Evolutionary conservation across 2,797 vertebrate genomes (phyloP).

Genomic region (Gephyroberyx darwinii): DNA sequence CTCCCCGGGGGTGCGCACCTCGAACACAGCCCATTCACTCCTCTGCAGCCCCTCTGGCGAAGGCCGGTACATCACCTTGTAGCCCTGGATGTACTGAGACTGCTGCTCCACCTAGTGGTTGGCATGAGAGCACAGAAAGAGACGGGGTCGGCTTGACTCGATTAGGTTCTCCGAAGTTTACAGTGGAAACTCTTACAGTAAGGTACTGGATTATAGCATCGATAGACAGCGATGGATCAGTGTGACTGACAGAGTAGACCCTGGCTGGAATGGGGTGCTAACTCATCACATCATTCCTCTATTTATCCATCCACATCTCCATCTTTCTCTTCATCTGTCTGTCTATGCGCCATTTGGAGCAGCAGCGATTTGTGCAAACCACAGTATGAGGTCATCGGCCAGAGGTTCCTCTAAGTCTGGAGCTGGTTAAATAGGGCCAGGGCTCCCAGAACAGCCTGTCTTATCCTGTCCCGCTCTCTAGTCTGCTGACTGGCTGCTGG

Average conservation of each 20-base stretch:
- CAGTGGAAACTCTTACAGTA: conserved; percentile 28
- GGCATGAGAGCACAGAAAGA: conserved; percentile 19
- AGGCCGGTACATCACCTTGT: conserved; percentile 94
- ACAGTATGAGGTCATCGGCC: conserved; percentile 81
- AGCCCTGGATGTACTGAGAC: conserved; percentile 97
- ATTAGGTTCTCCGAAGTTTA: conserved; percentile 32
- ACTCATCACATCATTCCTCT: conserved; percentile 67
- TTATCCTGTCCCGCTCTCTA: conserved; percentile 64
- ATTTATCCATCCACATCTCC: conserved; percentile 63
- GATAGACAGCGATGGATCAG: conserved; percentile 29
- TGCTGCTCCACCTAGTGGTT: conserved; percentile 93
- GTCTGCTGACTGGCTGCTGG: conserved; percentile 42
- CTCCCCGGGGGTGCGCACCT: conserved; percentile 92
- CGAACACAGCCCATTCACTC: conserved; percentile 92
- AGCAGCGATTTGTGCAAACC: conserved; percentile 75
- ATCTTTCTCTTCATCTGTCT: conserved; percentile 57
- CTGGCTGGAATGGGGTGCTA: conserved; percentile 54
- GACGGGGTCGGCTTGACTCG: conserved; percentile 40
- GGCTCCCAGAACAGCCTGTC: conserved; percentile 71
- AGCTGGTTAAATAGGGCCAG: conserved; percentile 76
- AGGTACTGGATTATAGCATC: conserved; percentile 24
- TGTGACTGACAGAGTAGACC: conserved; percentile 28
- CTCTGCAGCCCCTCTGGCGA: conserved; percentile 81
- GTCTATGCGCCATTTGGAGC: conserved; percentile 72
- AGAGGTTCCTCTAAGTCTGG: conserved; percentile 81